phyloP scores from a whole-genome alignment of 2,797 vertebrate species.

The Myiothlypis chrysogaster region DNA sequence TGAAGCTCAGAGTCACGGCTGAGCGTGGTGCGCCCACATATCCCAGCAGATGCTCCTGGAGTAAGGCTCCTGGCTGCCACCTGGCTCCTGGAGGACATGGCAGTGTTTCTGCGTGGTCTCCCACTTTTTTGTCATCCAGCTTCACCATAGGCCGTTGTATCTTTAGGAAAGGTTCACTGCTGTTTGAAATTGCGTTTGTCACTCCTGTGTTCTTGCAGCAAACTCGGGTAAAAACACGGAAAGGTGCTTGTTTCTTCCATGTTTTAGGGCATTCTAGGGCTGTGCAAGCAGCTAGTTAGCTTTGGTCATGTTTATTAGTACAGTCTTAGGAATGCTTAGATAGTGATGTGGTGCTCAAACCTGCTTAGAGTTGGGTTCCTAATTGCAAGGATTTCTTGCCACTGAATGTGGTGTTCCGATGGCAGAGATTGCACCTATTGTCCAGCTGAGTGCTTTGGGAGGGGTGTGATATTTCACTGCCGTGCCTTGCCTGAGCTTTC shows the following conservation, averaged over 20 bases:
- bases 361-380: neutral
- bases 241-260: neutral
- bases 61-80: neutral
- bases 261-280: neutral
- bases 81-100: neutral
- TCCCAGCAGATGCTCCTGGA: neutral
- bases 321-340: neutral
- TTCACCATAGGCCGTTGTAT: neutral
- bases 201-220: neutral
- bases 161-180: neutral
- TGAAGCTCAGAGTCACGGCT: neutral
- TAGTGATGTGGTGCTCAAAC: neutral
- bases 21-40: neutral
- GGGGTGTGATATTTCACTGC: neutral
- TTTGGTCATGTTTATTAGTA: neutral
- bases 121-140: neutral
- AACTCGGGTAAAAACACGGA: neutral
- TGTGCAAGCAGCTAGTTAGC: neutral
- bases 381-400: neutral
- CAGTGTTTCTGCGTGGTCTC: neutral
- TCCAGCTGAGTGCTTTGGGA: neutral
- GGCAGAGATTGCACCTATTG: neutral
- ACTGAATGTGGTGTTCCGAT: neutral
- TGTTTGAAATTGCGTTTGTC: neutral
- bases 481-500: neutral